These are phyloP conservation scores for Ichneumoninae sp. DNA, from an alignment of 2,888 invertebrate species.

Conservation along the genomic window DNA sequence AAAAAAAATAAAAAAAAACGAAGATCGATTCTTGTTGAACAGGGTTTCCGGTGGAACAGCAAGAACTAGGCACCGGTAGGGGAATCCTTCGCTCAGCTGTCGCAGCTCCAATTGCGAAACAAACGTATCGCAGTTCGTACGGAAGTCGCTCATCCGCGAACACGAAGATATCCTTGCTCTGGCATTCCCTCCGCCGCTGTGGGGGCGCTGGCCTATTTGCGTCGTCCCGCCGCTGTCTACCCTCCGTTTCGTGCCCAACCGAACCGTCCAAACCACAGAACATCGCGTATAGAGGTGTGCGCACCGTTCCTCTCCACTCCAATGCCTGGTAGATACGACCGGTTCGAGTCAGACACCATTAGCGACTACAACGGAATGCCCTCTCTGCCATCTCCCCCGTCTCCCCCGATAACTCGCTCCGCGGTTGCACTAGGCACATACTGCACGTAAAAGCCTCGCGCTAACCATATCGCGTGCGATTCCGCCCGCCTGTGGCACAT, in stretches of 20 bases:
- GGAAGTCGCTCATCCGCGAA: conserved; percentile 60
- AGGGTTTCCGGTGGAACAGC: background rate
- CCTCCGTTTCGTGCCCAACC: conserved; percentile 52
- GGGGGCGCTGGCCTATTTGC: conserved; percentile 49
- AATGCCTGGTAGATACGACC: conserved; percentile 53
- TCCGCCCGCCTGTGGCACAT: background rate
- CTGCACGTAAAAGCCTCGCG: conserved; percentile 3
- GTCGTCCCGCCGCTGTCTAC: conserved; percentile 46
- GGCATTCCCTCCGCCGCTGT: conserved; percentile 14
- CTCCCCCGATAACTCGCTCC: background rate
- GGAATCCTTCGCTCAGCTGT: conserved; percentile 21
- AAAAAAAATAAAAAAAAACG: conserved; percentile 8
- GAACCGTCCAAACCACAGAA: conserved; percentile 55
- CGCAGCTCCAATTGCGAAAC: conserved; percentile 54
- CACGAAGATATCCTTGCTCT: conserved; percentile 56
- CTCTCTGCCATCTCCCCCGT: background rate
- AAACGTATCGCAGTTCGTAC: conserved; percentile 57
- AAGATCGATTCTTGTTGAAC: conserved; percentile 24
- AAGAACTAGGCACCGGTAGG: background rate
- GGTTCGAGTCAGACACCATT: conserved; percentile 61
- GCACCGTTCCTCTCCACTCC: conserved; percentile 23
- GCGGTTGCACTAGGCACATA: conserved; percentile 6
- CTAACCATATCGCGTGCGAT: conserved; percentile 40
- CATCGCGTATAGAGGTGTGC: conserved; percentile 20
- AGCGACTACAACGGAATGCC: conserved; percentile 43